Evolutionary conservation across 2,113 vertebrate species (phyloP).

Genomic region (Crotophaga sulcirostris): DNA sequence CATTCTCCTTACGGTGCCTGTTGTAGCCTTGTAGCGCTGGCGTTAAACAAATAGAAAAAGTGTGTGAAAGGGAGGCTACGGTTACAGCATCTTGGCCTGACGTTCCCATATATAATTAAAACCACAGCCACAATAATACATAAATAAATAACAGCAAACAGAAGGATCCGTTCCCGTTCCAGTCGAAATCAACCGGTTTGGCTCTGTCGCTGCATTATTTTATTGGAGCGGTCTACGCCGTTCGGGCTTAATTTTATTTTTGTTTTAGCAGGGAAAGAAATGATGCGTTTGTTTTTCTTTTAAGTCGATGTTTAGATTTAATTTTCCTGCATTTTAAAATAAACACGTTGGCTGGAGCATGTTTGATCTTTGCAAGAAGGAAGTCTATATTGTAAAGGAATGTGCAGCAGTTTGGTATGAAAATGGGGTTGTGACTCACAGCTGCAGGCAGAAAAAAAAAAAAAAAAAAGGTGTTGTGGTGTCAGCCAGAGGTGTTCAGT

Average conservation of each 20-base stretch:
- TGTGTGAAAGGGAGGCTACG: background rate
- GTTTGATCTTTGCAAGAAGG: conserved; percentile 79
- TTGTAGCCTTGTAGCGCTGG: conserved; percentile 9
- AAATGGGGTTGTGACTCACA: conserved; percentile 78
- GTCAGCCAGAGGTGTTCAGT: conserved; percentile 82
- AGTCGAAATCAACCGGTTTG: conserved; percentile 18
- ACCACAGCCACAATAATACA: conserved; percentile 33
- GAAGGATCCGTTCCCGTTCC: conserved; percentile 27
- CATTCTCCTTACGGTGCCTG: conserved; percentile 29
- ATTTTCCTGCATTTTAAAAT: conserved; percentile 79
- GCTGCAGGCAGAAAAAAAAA: conserved; percentile 73
- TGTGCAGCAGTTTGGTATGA: conserved; percentile 71
- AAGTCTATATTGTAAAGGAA: conserved; percentile 80
- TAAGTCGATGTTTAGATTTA: conserved; percentile 70
- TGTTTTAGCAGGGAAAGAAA: conserved; percentile 48
- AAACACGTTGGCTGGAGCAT: conserved; percentile 63
- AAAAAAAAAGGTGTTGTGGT: conserved; percentile 74
- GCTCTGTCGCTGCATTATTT: conserved; percentile 30
- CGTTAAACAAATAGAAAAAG: conserved; percentile 50
- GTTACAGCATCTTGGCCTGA: conserved; percentile 48
- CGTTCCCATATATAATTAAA: conserved; percentile 57
- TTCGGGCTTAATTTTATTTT: conserved; percentile 50
- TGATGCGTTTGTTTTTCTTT: conserved; percentile 46
- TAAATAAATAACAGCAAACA: conserved; percentile 56
- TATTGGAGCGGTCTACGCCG: conserved; percentile 5